Percentiles rank a stretch among this genome's conserved stretches.
phyloP scores from a whole-genome alignment of 2,797 vertebrate genomes.

The Dryobates pubescens region DNA sequence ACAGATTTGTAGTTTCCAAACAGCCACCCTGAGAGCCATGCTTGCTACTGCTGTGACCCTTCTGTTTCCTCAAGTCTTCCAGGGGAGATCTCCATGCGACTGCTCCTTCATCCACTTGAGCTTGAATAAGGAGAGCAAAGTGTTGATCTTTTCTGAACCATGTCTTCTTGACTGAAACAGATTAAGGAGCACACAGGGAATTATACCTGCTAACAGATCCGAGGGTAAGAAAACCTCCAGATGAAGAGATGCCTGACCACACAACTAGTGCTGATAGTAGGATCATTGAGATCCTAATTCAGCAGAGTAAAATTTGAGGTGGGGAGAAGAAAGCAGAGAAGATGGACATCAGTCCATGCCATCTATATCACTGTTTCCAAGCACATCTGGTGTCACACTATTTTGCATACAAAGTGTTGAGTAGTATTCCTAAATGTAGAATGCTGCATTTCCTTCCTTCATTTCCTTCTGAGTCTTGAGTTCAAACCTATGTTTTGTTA shows the following conservation, averaged over 20 bases:
- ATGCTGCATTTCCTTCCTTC: background rate
- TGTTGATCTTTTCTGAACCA: background rate
- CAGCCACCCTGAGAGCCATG: background rate
- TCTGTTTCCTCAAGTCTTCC: background rate
- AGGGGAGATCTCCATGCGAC: background rate
- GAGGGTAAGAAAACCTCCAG: background rate
- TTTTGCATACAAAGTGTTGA: background rate
- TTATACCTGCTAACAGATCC: background rate
- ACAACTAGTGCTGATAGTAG: background rate
- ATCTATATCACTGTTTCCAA: background rate
- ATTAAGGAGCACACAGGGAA: background rate
- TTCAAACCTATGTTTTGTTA: background rate
- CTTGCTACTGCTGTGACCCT: background rate
- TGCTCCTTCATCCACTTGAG: background rate
- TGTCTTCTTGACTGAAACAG: background rate
- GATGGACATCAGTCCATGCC: background rate
- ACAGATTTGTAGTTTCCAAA: background rate
- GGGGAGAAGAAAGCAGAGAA: background rate
- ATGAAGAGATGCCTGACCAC: background rate
- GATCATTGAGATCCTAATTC: accelerated
- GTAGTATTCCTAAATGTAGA: background rate
- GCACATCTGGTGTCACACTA: accelerated
- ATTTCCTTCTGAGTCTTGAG: background rate
- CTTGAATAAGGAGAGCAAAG: background rate
- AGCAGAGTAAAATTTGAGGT: background rate